A percentile compares a stretch with the other conserved stretches of the same genome.
phyloP scores from a whole-genome alignment of 2,888 invertebrate species.

The Thymelicus acteon region DNA sequence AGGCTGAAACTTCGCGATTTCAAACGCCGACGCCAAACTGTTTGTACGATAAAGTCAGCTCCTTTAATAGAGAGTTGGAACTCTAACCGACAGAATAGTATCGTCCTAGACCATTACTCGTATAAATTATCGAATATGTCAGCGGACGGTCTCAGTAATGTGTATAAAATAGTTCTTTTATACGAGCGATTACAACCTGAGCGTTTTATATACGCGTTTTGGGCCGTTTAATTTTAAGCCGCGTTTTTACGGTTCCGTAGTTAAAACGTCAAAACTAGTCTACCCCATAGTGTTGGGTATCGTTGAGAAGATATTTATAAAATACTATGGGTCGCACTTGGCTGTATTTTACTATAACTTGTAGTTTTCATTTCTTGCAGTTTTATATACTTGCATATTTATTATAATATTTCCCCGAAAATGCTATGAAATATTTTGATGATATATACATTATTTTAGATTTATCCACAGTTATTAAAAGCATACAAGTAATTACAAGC shows the following conservation, averaged over 20 bases:
- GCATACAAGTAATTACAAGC: too few relatives aligned
- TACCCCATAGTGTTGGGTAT: too few relatives aligned
- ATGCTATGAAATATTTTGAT: too few relatives aligned
- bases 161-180: constrained; percentile 53
- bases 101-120: constrained; percentile 50
- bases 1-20: constrained; percentile 24
- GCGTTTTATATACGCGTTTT: not conserved
- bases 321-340: too few relatives aligned
- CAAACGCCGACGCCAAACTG: constrained; percentile 32
- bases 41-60: constrained; percentile 32
- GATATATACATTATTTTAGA: too few relatives aligned
- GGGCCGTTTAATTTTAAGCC: not conserved
- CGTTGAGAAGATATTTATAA: too few relatives aligned
- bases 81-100: constrained; percentile 34
- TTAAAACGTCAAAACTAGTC: too few relatives aligned
- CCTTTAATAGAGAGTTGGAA: constrained; percentile 35
- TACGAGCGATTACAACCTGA: constrained; percentile 7
- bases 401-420: too few relatives aligned
- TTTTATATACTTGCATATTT: too few relatives aligned
- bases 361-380: not conserved
- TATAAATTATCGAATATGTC: constrained; percentile 75
- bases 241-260: too few relatives aligned
- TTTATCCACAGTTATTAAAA: too few relatives aligned
- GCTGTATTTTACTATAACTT: too few relatives aligned
- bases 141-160: constrained; percentile 52